Percentiles rank a stretch among this genome's conserved stretches.
Evolutionary conservation across 2,888 invertebrate genomes (phyloP).

Genomic region (Tetrapedia diversipes): DNA sequence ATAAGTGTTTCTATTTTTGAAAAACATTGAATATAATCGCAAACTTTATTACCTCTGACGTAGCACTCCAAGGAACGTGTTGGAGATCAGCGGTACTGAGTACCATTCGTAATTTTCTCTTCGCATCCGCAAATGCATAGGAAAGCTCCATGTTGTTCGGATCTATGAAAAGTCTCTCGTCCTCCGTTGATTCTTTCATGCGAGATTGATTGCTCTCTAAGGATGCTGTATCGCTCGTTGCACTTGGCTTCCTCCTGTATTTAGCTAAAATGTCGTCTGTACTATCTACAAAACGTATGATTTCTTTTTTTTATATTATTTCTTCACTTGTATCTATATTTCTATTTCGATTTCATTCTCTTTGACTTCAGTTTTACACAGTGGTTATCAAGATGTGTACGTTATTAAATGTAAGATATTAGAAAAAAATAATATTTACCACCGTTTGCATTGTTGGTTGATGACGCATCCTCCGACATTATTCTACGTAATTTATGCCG

Average conservation of each 20-base stretch:
- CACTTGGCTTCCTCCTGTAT: constrained; percentile 90
- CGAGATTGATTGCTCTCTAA: constrained; percentile 81
- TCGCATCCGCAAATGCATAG: constrained; percentile 88
- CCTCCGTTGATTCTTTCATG: constrained; percentile 82
- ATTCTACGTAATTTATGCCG: constrained; percentile 79
- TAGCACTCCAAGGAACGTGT: constrained; percentile 84
- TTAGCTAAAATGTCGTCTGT: constrained; percentile 97
- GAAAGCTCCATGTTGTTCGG: constrained; percentile 85
- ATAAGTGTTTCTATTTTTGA: not conserved
- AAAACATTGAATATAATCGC: not conserved
- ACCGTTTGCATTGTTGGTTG: constrained; percentile 72
- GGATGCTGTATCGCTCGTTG: constrained; percentile 84
- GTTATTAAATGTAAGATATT: not conserved
- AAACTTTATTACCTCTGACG: constrained; percentile 72
- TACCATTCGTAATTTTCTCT: constrained; percentile 95
- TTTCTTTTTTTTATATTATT: not conserved
- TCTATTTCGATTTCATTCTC: too few relatives aligned
- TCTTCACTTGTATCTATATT: not conserved
- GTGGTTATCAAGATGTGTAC: not conserved
- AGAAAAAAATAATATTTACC: constrained; percentile 61
- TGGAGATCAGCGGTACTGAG: constrained; percentile 94
- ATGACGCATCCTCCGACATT: constrained; percentile 82
- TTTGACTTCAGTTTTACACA: not conserved
- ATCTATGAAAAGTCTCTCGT: constrained; percentile 84
- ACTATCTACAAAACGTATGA: constrained; percentile 84